These are phyloP conservation scores for Glomeris maerens DNA, from an alignment of 1,140 invertebrate species.

Conservation along the genomic window DNA sequence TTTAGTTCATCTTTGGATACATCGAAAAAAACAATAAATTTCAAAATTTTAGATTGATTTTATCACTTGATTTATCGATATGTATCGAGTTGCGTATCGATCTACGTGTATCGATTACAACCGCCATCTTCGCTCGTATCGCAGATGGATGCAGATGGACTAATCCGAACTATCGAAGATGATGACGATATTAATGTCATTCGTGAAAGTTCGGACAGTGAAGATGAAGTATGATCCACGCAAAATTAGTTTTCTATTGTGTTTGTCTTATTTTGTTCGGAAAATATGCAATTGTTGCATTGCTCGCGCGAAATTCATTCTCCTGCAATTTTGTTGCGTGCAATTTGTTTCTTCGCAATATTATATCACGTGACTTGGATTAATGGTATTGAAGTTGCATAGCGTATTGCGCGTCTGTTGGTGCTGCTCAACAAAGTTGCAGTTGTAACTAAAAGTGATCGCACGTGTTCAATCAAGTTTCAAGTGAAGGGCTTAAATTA, in stretches of 20 bases:
- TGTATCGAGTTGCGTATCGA: too few relatives aligned
- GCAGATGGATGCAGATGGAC: too few relatives aligned
- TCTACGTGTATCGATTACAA: too few relatives aligned
- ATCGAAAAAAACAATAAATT: too few relatives aligned
- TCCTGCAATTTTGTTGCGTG: too few relatives aligned
- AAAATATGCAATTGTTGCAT: constrained; percentile 11
- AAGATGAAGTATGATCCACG: constrained; percentile 50
- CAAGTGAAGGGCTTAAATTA: neutral
- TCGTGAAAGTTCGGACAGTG: constrained; percentile 64
- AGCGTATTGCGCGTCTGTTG: neutral
- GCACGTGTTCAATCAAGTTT: neutral
- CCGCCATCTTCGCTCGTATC: too few relatives aligned
- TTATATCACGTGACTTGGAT: constrained; percentile 6
- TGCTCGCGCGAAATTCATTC: too few relatives aligned
- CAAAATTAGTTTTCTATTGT: constrained; percentile 12
- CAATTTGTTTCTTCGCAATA: constrained; percentile 11
- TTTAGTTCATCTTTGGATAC: too few relatives aligned
- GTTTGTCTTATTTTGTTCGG: constrained; percentile 3
- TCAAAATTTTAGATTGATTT: too few relatives aligned
- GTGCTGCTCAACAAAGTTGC: too few relatives aligned
- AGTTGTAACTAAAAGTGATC: too few relatives aligned
- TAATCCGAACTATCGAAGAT: constrained; percentile 59
- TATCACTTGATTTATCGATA: too few relatives aligned
- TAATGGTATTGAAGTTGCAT: constrained; percentile 7
- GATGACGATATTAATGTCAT: constrained; percentile 58